Evolutionary conservation across 1,140 invertebrate genomes (phyloP), one percentile per base, ranked within the genome.

Genomic region (Drosophila obscura): DNA sequence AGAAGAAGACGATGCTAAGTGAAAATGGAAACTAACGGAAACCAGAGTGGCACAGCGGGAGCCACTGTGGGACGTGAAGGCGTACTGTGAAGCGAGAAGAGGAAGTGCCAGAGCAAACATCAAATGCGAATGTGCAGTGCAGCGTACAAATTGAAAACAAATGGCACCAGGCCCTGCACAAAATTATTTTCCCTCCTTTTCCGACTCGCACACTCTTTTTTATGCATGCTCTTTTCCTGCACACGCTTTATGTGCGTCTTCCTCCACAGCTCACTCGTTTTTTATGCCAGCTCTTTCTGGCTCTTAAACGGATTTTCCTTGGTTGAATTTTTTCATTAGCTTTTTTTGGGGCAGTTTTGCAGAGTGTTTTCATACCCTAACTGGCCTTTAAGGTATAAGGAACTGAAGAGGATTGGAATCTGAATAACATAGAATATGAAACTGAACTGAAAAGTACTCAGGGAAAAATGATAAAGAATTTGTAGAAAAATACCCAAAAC

Each of bases 61-160:
- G 13, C 35, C 35, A 39, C 35, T 11, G 35, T 39, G 35, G 31
- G 9, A 39, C 35, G 35, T 11, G 35, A 4, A 13, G 35, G 35
- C 9, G 35, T 4, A 39, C 35, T 35, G 2, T 2, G 35, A 46
- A 48, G 52, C 55, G 52, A 51, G 50, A 16, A 22, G 22, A 45
- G 35, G 62, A 52, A 55, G 11, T 50, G 68, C 43, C n/a, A 19
- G 43, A 57, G 68, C 44, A 62, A 84, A 74, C 73, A 82, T 85
- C 78, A 77, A 77, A 76, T 80, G 66, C 56, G 64, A 66, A 80
- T 77, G 65, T 48, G 68, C 81, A 67, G 64, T 58, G 67, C 61
- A 57, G 76, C 68, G 72, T 71, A 72, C 82, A 87, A 87, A 87
- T 87, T 87, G 82, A 87, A 87, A 87, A 88, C 82, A 88, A 87